These are phyloP conservation scores for Cyprinodon tularosa DNA, from an alignment of 2,113 vertebrate genomes.

Conservation along the genomic window DNA sequence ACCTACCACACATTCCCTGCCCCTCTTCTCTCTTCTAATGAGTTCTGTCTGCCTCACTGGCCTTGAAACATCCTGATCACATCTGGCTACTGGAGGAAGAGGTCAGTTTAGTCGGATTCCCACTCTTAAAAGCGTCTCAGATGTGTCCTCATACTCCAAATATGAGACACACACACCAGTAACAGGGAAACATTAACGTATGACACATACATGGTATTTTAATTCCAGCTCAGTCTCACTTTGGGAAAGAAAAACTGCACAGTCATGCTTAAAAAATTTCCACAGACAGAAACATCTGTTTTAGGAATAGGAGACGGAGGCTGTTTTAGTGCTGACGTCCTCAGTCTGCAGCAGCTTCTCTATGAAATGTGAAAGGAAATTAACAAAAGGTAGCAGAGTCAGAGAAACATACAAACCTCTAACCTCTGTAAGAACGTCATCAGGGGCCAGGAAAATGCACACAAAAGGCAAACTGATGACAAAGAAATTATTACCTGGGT, in stretches of 20 bases:
- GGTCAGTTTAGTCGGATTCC: conserved; percentile 63
- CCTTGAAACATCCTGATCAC: conserved; percentile 60
- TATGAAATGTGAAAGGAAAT: conserved; percentile 2
- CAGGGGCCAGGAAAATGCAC: conserved; percentile 8
- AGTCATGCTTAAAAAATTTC: conserved; percentile 46
- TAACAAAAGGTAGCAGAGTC: conserved; percentile 1
- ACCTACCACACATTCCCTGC: not conserved
- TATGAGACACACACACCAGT: conserved; percentile 44
- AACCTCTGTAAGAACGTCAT: not conserved
- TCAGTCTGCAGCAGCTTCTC: not conserved
- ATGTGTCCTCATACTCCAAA: conserved; percentile 57
- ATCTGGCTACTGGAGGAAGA: conserved; percentile 66
- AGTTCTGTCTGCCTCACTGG: conserved; percentile 68
- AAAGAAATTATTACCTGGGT: conserved; percentile 36
- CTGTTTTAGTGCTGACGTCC: conserved; percentile 10
- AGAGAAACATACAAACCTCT: not conserved
- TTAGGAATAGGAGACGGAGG: conserved; percentile 28
- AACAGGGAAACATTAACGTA: conserved; percentile 4
- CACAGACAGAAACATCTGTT: conserved; percentile 53
- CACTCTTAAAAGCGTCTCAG: conserved; percentile 52
- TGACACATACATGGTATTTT: conserved; percentile 11
- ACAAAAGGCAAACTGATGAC: conserved; percentile 24
- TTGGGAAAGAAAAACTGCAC: conserved; percentile 12
- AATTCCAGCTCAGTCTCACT: conserved; percentile 30
- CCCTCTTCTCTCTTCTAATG: conserved; percentile 57